Evolutionary conservation across 2,888 invertebrate genomes (phyloP).

Genomic region (Anarsia innoxiella): DNA sequence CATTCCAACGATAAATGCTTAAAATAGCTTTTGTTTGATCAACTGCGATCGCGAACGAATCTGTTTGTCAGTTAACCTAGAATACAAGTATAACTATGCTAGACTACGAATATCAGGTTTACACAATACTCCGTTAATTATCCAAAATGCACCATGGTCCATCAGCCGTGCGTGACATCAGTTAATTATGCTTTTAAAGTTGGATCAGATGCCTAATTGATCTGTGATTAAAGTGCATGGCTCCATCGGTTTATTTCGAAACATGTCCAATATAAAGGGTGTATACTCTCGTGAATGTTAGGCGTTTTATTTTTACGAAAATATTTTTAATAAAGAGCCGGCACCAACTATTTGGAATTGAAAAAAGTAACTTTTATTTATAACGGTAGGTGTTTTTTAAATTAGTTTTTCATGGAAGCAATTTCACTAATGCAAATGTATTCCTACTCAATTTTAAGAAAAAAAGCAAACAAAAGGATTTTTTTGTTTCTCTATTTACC

Average conservation of each 20-base stretch:
- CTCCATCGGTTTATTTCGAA: conserved; percentile 17
- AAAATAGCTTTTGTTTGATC: no score
- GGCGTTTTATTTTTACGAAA: no score
- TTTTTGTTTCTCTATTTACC: no score
- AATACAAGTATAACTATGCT: background rate
- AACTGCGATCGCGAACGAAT: background rate
- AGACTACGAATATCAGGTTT: conserved; percentile 13
- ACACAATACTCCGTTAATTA: conserved; percentile 37
- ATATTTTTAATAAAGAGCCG: no score
- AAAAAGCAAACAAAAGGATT: no score
- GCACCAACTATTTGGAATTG: no score
- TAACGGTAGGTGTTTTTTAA: no score
- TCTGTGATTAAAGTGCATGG: conserved; percentile 36
- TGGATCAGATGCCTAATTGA: conserved; percentile 40
- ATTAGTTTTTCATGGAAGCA: no score
- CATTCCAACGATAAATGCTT: no score
- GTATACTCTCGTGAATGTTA: conserved; percentile 1
- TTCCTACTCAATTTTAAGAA: no score
- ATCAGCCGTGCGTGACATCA: conserved; percentile 29
- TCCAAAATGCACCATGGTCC: conserved; percentile 35
- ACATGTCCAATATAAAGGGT: conserved; percentile 8
- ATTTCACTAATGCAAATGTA: no score
- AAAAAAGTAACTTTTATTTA: no score
- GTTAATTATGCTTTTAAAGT: conserved; percentile 51
- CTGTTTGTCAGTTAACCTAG: background rate